phyloP scores from a whole-genome alignment of 2,888 invertebrate genomes.

The Gastracanthus pulcherrimus region DNA sequence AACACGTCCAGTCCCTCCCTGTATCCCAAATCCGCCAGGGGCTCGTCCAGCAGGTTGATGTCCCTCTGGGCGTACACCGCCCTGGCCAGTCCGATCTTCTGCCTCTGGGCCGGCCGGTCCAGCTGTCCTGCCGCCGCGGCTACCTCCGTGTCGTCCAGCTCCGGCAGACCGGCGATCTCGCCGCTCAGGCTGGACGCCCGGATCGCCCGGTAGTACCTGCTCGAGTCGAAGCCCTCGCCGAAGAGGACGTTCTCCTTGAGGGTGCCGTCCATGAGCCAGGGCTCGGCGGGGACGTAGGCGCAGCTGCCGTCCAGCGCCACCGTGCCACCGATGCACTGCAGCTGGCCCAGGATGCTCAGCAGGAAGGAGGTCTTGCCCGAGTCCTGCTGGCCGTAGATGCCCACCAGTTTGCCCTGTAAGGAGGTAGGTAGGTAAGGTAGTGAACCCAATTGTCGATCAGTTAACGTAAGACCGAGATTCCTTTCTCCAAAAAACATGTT shows the following conservation, averaged over 20 bases:
- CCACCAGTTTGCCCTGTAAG: slow-evolving; percentile 79
- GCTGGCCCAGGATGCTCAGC: slow-evolving; percentile 78
- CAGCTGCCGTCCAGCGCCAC: slow-evolving; percentile 77
- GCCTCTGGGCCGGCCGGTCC: slow-evolving; percentile 78
- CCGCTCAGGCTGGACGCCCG: slow-evolving; percentile 78
- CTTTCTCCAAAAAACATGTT: too few species aligned
- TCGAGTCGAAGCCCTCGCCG: slow-evolving; percentile 79
- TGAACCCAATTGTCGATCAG: too few species aligned
- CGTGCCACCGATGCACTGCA: slow-evolving; percentile 73
- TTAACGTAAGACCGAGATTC: too few species aligned
- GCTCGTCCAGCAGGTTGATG: slow-evolving; percentile 66
- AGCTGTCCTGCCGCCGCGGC: slow-evolving; percentile 78
- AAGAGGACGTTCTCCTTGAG: slow-evolving; percentile 82
- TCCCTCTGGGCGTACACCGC: slow-evolving; percentile 77
- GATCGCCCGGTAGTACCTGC: slow-evolving; percentile 78
- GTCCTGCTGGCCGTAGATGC: slow-evolving; percentile 80
- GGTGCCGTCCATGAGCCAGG: slow-evolving; percentile 82
- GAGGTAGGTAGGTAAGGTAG: too few species aligned
- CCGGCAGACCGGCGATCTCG: slow-evolving; percentile 79
- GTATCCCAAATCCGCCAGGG: slow-evolving; percentile 59
- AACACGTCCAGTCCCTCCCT: slow-evolving; percentile 62
- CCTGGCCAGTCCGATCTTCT: slow-evolving; percentile 79
- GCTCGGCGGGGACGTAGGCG: slow-evolving; percentile 79
- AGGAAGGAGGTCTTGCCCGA: slow-evolving; percentile 80
- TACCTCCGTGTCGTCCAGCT: slow-evolving; percentile 80